Percentiles rank a stretch among this genome's conserved stretches.
These are phyloP conservation scores for Agonopterix arenella DNA, from an alignment of 2,888 invertebrate genomes.

Conservation along the genomic window DNA sequence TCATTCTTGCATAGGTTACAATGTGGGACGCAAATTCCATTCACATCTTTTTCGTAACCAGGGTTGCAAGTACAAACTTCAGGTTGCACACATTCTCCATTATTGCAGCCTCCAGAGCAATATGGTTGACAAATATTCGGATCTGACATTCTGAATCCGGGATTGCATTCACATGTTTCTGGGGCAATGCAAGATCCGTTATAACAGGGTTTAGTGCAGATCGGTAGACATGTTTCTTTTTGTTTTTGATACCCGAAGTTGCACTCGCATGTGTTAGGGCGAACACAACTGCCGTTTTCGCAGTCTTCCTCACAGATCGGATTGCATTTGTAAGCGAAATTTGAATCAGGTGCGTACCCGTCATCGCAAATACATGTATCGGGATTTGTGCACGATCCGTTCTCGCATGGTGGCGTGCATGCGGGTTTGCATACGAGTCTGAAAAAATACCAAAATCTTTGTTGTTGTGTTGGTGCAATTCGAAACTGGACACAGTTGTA, in stretches of 20 bases:
- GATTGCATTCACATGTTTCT: conserved; percentile 57
- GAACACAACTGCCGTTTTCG: conserved; percentile 10
- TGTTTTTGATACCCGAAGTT: conserved; percentile 15
- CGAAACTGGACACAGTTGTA: too few relatives aligned
- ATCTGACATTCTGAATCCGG: conserved; percentile 40
- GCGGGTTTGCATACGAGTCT: conserved; percentile 27
- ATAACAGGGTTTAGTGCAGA: conserved; percentile 52
- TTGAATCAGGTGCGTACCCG: conserved; percentile 7
- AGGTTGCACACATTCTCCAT: conserved; percentile 25
- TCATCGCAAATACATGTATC: conserved; percentile 17
- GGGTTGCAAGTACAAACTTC: conserved; percentile 25
- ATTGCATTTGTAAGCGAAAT: conserved; percentile 5
- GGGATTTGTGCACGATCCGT: conserved; percentile 27
- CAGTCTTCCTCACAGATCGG: conserved; percentile 17
- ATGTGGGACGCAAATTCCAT: conserved; percentile 17
- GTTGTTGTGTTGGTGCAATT: too few relatives aligned
- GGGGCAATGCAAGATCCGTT: conserved; percentile 68
- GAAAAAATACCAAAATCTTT: conserved; percentile 1
- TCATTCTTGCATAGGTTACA: conserved; percentile 37
- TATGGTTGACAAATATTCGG: conserved; percentile 25
- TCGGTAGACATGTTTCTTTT: conserved; percentile 20
- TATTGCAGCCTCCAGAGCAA: conserved; percentile 25
- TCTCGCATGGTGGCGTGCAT: conserved; percentile 31
- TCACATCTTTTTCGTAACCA: conserved; percentile 12
- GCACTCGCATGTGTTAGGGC: conserved; percentile 22